Evolutionary conservation across 2,888 invertebrate genomes (phyloP).

Genomic region (Acholoe squamosa): DNA sequence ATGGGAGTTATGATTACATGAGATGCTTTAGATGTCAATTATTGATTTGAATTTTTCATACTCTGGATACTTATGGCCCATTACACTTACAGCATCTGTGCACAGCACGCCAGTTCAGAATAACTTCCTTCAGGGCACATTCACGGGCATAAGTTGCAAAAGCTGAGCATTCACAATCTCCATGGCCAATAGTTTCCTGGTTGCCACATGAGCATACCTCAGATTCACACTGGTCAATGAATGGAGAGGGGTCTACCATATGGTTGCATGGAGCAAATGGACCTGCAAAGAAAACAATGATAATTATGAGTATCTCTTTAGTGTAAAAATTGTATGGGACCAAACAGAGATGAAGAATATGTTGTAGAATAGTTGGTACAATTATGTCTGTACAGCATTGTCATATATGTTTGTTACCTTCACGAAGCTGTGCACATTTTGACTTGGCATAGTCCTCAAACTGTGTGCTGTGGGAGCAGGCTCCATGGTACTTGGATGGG

Average conservation of each 20-base stretch:
- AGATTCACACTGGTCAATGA: conserved; percentile 92
- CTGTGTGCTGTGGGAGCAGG: conserved; percentile 65
- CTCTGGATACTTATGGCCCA: not conserved
- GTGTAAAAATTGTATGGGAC: not conserved
- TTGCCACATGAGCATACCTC: conserved; percentile 91
- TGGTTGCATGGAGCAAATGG: conserved; percentile 86
- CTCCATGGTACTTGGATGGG: conserved; percentile 59
- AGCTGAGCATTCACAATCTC: conserved; percentile 87
- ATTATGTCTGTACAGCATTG: not conserved
- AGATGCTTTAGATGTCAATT: too few species aligned
- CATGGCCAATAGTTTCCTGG: conserved; percentile 32
- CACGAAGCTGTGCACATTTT: conserved; percentile 57
- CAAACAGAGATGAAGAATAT: too few species aligned
- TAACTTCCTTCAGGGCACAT: conserved; percentile 68
- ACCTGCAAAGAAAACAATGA: conserved; percentile 6
- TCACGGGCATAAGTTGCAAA: conserved; percentile 86
- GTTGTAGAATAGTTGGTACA: too few species aligned
- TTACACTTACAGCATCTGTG: conserved; percentile 68
- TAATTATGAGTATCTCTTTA: not conserved
- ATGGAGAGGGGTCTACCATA: conserved; percentile 91
- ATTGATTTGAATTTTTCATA: too few species aligned
- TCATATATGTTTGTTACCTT: conserved; percentile 48
- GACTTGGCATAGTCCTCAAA: conserved; percentile 60
- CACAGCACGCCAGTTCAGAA: conserved; percentile 69
- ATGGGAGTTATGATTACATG: too few species aligned